Percentiles rank a stretch among this genome's conserved stretches.
Conservation (phyloP, 2,888 invertebrate species). For the Podotricha telesiphe region DNA sequence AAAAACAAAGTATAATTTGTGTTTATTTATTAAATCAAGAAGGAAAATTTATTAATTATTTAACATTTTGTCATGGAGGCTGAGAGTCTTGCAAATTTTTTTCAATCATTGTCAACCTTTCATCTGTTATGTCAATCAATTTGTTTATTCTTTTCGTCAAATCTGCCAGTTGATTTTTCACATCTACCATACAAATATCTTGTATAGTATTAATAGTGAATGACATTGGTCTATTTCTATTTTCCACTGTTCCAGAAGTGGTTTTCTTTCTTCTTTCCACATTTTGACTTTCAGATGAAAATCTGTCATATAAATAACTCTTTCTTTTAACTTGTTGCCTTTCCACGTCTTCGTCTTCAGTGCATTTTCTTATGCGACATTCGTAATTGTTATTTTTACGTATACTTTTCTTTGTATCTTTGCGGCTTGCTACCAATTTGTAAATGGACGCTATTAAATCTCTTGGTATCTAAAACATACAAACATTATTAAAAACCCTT, state of each 20-base stretch:
- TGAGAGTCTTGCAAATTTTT: slow-evolving; percentile 58
- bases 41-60: neutral
- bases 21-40: neutral
- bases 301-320: slow-evolving; percentile 74
- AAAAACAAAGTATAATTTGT: neutral
- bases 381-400: slow-evolving; percentile 78
- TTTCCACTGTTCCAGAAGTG: slow-evolving; percentile 61
- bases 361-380: slow-evolving; percentile 63
- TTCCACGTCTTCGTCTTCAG: slow-evolving; percentile 60
- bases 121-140: slow-evolving; percentile 65
- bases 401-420: slow-evolving; percentile 83
- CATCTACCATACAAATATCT: slow-evolving; percentile 78
- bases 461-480: slow-evolving; percentile 84
- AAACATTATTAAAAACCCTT: neutral
- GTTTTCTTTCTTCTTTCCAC: slow-evolving; percentile 71
- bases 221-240: slow-evolving; percentile 64
- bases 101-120: slow-evolving; percentile 62
- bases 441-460: slow-evolving; percentile 89
- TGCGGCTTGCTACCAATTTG: slow-evolving; percentile 88
- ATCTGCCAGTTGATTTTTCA: slow-evolving; percentile 71
- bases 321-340: slow-evolving; percentile 71
- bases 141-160: slow-evolving; percentile 72
- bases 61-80: slow-evolving; percentile 51
- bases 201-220: slow-evolving; percentile 73
- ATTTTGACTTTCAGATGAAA: slow-evolving; percentile 71